Base-by-base conservation (phyloP, 2,113 vertebrate genomes). In the Aix galericulata region DNA sequence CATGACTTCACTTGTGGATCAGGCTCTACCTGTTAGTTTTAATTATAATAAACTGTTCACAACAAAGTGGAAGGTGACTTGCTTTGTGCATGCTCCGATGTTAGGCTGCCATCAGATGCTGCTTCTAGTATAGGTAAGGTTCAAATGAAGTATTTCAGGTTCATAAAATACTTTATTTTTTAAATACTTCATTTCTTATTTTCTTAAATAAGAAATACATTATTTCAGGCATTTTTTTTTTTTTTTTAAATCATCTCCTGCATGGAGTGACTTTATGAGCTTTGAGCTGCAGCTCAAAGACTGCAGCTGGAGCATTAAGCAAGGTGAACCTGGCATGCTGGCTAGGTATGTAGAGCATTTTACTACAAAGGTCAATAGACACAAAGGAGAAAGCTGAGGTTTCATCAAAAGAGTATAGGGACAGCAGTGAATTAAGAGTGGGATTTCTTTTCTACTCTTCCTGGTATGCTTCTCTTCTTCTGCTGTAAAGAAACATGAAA, bases 101-200 rank as follows among this genome's bases (percentile, higher is more conserved):
- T 82, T 84, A 38, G 32, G 11, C 29, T 76, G 21, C 31, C 69
- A 44, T 79, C 50, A 59, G 44, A 56, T n/a, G 22, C 38, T 86
- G 29, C 25, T 91, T 66, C 67, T 89, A 42, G 46, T 76, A 60
- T 17, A 89, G 62, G 36, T 26, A 77, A 27, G 29, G 36, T 67
- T 80, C 26, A 50, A 91, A 94, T 90, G 81, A 95, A 93, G 40
- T 66, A 86, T 91, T 93, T 80, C n/a, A 68, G 55, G 14, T 59
- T 91, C 83, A 76, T 48, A 40, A 48, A 48, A 48, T 48, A 48
- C 20, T 48, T 46, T 46, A 46, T 46, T 46, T 46, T 46, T 46
- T 46, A 20, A 48, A 11, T 48, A 48, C 46, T 48, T 48, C 20
- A 48, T 48, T 48, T 48, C 20, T 48, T 48, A 22, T 48, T 48